Evolutionary conservation across 1,140 invertebrate species (phyloP).

Genomic region (Lamellibrachia luymesi): DNA sequence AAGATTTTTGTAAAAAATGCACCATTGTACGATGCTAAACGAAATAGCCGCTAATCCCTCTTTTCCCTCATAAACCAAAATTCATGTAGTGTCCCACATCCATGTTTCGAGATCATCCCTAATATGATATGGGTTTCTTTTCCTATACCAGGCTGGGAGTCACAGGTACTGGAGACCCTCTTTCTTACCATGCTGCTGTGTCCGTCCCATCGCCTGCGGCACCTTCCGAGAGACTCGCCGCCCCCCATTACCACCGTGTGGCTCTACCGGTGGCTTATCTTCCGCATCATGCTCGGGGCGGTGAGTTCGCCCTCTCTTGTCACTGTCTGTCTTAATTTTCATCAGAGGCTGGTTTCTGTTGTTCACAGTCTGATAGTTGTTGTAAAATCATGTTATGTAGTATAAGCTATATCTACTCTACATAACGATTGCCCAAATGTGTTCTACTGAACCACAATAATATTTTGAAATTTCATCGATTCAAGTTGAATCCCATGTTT

Average conservation of each 20-base stretch:
- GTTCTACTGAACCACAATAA: too few relatives aligned
- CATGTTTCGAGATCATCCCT: too few relatives aligned
- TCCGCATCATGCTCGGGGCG: constrained; percentile 59
- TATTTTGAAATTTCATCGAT: too few relatives aligned
- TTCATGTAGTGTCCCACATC: too few relatives aligned
- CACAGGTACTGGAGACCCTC: constrained; percentile 57
- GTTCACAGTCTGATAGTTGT: too few relatives aligned
- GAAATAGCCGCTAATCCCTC: background rate
- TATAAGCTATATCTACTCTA: too few relatives aligned
- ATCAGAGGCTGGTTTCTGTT: too few relatives aligned
- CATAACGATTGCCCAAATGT: too few relatives aligned
- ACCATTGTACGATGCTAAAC: background rate
- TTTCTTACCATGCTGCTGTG: constrained; percentile 57
- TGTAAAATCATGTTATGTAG: too few relatives aligned
- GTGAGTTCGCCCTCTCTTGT: constrained; percentile 36
- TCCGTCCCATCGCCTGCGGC: constrained; percentile 48
- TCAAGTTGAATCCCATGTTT: too few relatives aligned
- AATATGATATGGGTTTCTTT: background rate
- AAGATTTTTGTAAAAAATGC: background rate
- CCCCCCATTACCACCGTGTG: constrained; percentile 49
- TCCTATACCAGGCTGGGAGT: constrained; percentile 55
- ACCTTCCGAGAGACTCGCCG: constrained; percentile 48
- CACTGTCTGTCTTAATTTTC: too few relatives aligned
- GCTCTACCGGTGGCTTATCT: constrained; percentile 57
- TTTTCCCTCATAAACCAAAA: too few relatives aligned